Evolutionary conservation across 2,113 vertebrate genomes (phyloP), one percentile per base, ranked within the genome.

Genomic region (Anoplopoma fimbria): DNA sequence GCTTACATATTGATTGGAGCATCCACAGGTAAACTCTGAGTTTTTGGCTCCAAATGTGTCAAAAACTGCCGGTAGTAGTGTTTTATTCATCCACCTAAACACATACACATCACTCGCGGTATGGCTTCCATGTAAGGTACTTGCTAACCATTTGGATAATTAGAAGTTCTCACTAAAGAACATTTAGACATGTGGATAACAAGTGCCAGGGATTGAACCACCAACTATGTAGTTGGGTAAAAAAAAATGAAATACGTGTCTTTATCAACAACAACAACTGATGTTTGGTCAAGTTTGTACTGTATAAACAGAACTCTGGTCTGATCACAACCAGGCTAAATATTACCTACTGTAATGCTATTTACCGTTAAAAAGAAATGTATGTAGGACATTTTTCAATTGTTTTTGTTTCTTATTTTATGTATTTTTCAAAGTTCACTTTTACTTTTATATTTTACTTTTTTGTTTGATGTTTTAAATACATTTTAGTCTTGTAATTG

Each of bases 1-100:
- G 45, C 76, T 71, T 69, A 14, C 40, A 70, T 57, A 75, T 53
- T 58, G 47, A 78, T 87, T 51, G 27, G 34, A 21, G 23, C 47
- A 53, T 78, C 65, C 62, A 9, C 27, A 51, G 12, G 13, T 58
- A 12, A 25, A 25, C 19, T 70, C 38, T 69, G 64, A 34, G 65
- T 68, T 23, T 63, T 51, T 58, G 70, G 53, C 17, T 34, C 4
- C 17, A 57, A 75, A 84, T 12, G 82, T 75, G 61, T 49, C 34
- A 81, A 25, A 77, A 12, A 31, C 51, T 19, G 33, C 14, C 21
- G 2, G 53, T 33, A 6, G 34, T 25, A 27, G 13, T 2, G 60
- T 63, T 47, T 36, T 13, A 3, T 64, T 25, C 17, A 38, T 64
- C 15, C 15, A 21, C 6, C 9, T n/a, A 38, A 29, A 38, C 31